Evolutionary conservation across 1,140 invertebrate genomes (phyloP).

Genomic region (Tetraneura akinire): DNA sequence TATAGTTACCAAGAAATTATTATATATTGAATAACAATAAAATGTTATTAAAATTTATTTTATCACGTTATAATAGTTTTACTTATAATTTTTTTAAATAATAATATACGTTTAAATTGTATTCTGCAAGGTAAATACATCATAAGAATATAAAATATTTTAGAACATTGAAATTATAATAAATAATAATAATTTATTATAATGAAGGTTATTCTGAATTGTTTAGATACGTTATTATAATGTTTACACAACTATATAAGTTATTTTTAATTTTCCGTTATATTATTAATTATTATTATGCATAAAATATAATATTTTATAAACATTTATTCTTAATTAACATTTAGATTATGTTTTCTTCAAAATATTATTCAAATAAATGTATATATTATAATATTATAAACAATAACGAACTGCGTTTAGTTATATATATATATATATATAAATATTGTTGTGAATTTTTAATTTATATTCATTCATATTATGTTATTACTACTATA

Average conservation of each 20-base stretch:
- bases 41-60: no score
- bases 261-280: background rate
- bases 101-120: no score
- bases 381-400: background rate
- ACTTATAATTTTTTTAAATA: no score
- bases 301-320: conserved; percentile 11
- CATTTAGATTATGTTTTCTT: conserved; percentile 3
- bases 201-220: conserved; percentile 14
- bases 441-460: no score
- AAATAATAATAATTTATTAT: background rate
- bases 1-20: no score
- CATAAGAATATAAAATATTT: no score
- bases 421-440: background rate
- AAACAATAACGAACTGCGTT: background rate
- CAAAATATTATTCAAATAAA: background rate
- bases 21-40: no score
- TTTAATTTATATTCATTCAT: no score
- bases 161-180: background rate
- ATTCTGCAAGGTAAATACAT: no score
- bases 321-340: background rate
- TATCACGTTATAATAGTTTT: no score
- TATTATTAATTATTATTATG: conserved; percentile 29
- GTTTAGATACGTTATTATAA: conserved; percentile 1
- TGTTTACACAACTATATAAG: conserved; percentile 2
- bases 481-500: no score